Base-by-base conservation (phyloP, 2,888 invertebrate genomes). In the Gastrophysa polygoni region DNA sequence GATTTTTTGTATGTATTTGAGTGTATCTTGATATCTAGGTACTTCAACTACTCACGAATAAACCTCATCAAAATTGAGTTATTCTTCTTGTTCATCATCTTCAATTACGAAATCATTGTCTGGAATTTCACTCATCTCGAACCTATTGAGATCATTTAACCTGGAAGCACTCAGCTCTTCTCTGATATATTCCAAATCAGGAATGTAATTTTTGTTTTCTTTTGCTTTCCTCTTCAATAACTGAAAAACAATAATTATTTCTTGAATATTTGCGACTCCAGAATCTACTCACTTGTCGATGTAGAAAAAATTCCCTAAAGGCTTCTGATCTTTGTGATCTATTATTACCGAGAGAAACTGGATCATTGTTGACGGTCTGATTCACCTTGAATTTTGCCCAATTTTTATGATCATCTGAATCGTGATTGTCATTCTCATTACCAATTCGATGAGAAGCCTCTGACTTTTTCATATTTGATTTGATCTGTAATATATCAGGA, bases 291-390 rank as follows among this genome's bases (percentile, higher is more conserved):
- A 29, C 46, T 46, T 83, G 82, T 81, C 86, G 81, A 66, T 86
- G 82, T 43, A 78, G 70, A 63, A 88, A 77, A 75, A 88, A 89
- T 18, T 86, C 82, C 0, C 83, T 80, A 63, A 89, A 82, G 11
- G 86, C 84, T 60, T 83, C 78, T 24, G 38, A 38, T 59, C 81
- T 80, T 71, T 86, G 85, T 51, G 79, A 68, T 52, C 79, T 80
- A 0, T 59, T 56, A 32, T 70, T 76, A 11, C 67, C 59, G 68
- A 73, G 77, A 38, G 68, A 54, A 6, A 79, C 55, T 46, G 76
- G 74, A 64, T 74, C 61, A 57, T 70, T 59, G 68, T 78, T 78
- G 3, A 71, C 48, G 8, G 72, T 52, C 34, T 73, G 68, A 17
- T 50, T 65, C 21, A 57, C n/a, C 50, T 72, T 68, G 60, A 71